Evolutionary conservation across 2,888 invertebrate species (phyloP).

Genomic region (Aphodius sticticus): DNA sequence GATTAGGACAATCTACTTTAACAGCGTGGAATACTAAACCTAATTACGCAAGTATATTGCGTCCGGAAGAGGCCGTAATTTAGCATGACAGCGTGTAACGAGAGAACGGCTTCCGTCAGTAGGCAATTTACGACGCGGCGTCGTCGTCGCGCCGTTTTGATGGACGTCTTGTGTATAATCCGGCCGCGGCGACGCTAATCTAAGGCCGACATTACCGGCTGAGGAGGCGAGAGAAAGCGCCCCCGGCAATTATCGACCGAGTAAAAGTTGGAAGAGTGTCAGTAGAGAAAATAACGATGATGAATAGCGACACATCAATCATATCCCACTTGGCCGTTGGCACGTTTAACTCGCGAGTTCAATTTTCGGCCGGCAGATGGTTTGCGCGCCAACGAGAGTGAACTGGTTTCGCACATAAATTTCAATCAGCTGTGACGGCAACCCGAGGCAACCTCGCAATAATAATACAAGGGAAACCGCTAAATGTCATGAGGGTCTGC

Average conservation of each 20-base stretch:
- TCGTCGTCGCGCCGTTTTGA: neutral
- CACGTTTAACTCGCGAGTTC: conserved; percentile 30
- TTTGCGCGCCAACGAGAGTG: neutral
- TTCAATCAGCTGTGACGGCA: neutral
- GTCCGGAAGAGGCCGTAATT: neutral
- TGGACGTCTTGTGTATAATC: neutral
- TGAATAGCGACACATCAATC: conserved; percentile 60
- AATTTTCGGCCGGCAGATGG: conserved; percentile 31
- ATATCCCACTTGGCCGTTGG: conserved; percentile 51
- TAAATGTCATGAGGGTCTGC: neutral
- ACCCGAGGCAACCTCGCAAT: neutral
- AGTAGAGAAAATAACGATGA: conserved; percentile 58
- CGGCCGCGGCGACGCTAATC: neutral
- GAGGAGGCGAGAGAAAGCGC: conserved; percentile 34
- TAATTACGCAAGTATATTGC: neutral
- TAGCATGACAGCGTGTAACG: neutral
- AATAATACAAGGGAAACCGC: neutral
- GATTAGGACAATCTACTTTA: neutral
- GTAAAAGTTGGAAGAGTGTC: conserved; percentile 56
- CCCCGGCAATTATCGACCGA: conserved; percentile 53
- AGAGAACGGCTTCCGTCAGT: neutral
- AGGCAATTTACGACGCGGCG: neutral
- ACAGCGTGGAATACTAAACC: neutral
- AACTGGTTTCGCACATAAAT: conserved; percentile 4
- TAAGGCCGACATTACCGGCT: neutral